Base-by-base conservation (phyloP, 2,797 vertebrate species). In the Clarias fuscus region DNA sequence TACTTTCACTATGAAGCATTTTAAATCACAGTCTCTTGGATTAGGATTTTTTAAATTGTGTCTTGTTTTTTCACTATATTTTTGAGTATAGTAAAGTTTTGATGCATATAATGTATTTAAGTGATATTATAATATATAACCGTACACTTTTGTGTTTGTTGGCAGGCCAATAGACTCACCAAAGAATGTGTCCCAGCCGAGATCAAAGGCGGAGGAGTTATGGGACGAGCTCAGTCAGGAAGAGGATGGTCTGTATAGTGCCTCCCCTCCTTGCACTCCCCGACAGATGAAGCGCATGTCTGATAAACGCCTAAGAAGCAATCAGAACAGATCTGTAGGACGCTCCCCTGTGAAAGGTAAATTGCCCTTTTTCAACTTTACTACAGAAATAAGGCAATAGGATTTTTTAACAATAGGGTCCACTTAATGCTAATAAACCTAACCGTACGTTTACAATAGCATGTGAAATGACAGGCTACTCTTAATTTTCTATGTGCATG, bases 261-360 rank as follows among this genome's bases (percentile, higher is more conserved):
- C 96, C 84, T 97, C 98, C 88, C 98, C 98, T 86, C 98, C 98
- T 71, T 96, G 92, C 91, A 97, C 95, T 53, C 93, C 94, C 53
- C 96, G 98, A 64, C 97, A 97, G 96, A 97, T 98, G 91, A 99
- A 99, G 85, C 97, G 97, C 43, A 95, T 97, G 97, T 99, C 97
- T 75, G 90, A 95, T 86, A 99, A 99, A 84, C 96, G 98, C 92
- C 97, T 97, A 88, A 96, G 96, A 82, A 96, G 93, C 88, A 95
- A 72, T 22, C 37, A 93, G 5, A 92, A 94, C 79, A 96, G 92
- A 90, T 93, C 93, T 17, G 65, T 90, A 10, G 92, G 94, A 76
- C 96, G 97, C 2, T 93, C 95, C 27, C 93, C 91, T 86, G 93
- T 92, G 90, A 99, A 97, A 94, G 95, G 98, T 97, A 61, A 86